These are phyloP conservation scores for Andricus curvator DNA, from an alignment of 2,888 invertebrate genomes.

Conservation along the genomic window DNA sequence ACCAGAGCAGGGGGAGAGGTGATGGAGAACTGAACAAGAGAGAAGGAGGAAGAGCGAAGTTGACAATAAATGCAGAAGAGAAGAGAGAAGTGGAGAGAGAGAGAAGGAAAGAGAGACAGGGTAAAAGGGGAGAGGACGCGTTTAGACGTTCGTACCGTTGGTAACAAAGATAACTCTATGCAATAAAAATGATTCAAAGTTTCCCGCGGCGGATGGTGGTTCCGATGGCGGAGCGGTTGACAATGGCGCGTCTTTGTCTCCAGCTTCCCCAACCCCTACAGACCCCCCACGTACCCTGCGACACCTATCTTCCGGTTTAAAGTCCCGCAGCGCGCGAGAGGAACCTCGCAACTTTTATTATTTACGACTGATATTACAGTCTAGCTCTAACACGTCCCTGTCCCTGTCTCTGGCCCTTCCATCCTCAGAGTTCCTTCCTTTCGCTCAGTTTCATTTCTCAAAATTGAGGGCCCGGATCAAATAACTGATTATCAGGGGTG, in stretches of 20 bases:
- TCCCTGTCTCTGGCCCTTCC: constrained; percentile 47
- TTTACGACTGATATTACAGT: constrained; percentile 78
- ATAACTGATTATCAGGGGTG: too few species aligned
- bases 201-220: constrained; percentile 78
- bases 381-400: constrained; percentile 56
- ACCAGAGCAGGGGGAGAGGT: constrained; percentile 59
- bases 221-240: constrained; percentile 74
- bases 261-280: constrained; percentile 73
- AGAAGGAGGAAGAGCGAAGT: constrained; percentile 62
- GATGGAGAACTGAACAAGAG: constrained; percentile 61
- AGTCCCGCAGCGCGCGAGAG: constrained; percentile 75
- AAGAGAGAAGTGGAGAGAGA: constrained; percentile 62
- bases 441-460: neutral
- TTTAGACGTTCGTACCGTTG: constrained; percentile 77
- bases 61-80: constrained; percentile 58
- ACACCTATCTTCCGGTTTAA: constrained; percentile 79
- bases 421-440: neutral
- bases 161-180: constrained; percentile 79
- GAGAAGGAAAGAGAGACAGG: constrained; percentile 61
- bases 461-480: too few species aligned
- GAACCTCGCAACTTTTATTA: constrained; percentile 78
- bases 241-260: constrained; percentile 78
- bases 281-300: constrained; percentile 71
- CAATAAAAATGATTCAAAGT: constrained; percentile 79
- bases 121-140: constrained; percentile 72